A percentile compares a stretch with the other conserved stretches of the same genome.
These are phyloP conservation scores for Leucoraja ocellata DNA, from an alignment of 2,797 vertebrate species.

Conservation along the genomic window DNA sequence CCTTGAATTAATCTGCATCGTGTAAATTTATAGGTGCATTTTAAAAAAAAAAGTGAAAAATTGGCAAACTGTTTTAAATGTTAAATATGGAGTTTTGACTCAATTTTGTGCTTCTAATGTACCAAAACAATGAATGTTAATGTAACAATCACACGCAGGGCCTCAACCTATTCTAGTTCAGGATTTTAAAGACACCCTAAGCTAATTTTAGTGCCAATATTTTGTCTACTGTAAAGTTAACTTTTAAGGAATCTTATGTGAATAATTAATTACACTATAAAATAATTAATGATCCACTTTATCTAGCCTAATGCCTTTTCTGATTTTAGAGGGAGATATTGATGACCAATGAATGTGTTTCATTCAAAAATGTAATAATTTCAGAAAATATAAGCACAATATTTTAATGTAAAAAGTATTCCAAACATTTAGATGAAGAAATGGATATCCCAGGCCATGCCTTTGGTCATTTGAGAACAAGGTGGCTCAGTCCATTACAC, in stretches of 20 bases:
- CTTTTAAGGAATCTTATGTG: neutral
- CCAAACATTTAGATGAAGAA: neutral
- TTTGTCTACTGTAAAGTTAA: neutral
- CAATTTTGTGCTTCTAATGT: neutral
- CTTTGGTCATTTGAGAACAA: neutral
- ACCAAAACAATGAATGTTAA: neutral
- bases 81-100: neutral
- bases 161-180: slow-evolving; percentile 11
- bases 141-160: neutral
- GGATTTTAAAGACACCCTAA: neutral
- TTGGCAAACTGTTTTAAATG: neutral
- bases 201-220: neutral
- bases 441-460: neutral
- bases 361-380: neutral
- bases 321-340: neutral
- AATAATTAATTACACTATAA: neutral
- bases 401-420: neutral
- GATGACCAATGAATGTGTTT: neutral
- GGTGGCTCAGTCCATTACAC: neutral
- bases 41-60: neutral
- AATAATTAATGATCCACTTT: neutral
- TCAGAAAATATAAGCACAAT: neutral
- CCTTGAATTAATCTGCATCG: neutral
- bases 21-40: neutral
- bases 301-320: neutral